Evolutionary conservation across 2,888 invertebrate species (phyloP).

Genomic region (Neocrepidodera transversa): DNA sequence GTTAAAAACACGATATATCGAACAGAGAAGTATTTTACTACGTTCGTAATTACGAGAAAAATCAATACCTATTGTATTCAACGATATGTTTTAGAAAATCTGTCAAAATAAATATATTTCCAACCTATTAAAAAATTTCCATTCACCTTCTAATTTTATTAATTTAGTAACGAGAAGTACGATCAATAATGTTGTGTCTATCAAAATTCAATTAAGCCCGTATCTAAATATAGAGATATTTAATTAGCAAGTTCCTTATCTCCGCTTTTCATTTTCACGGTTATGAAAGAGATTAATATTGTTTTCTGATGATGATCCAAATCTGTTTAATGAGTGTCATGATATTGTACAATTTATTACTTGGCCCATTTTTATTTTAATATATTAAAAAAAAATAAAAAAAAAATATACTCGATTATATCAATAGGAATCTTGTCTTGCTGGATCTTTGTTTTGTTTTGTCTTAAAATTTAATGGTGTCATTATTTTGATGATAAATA

Average conservation of each 20-base stretch:
- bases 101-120: too few species aligned
- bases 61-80: too few species aligned
- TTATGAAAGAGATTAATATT: conserved; percentile 10
- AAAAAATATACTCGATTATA: too few species aligned
- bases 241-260: conserved; percentile 23
- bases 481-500: too few species aligned
- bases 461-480: too few species aligned
- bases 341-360: conserved; percentile 8
- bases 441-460: too few species aligned
- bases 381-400: neutral
- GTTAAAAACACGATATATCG: too few species aligned
- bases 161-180: conserved; percentile 3
- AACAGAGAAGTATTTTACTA: too few species aligned
- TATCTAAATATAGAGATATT: conserved; percentile 21
- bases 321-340: conserved; percentile 19
- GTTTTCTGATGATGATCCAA: conserved; percentile 4
- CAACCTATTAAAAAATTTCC: neutral
- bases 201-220: conserved; percentile 32
- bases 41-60: too few species aligned
- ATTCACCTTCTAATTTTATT: too few species aligned
- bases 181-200: conserved; percentile 31
- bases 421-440: too few species aligned
- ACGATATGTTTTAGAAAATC: too few species aligned
- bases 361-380: neutral
- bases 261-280: conserved; percentile 7